Conservation (phyloP, 2,113 vertebrate species). For the Chlorocebus sabaeus region DNA sequence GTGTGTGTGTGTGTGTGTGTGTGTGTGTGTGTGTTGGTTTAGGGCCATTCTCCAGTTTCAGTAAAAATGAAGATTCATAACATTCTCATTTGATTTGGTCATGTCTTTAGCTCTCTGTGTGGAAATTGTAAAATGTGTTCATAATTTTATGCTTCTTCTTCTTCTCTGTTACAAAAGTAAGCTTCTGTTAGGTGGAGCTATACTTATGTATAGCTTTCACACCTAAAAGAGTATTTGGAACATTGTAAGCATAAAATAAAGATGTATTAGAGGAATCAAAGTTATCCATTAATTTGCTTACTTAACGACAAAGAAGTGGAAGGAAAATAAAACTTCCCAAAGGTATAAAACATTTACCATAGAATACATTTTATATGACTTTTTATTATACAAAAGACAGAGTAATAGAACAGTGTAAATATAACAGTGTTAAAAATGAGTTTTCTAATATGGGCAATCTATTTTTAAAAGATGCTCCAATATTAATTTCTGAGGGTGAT, state of each 20-base stretch:
- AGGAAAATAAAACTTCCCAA: neutral
- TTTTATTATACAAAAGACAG: neutral
- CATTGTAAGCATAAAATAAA: neutral
- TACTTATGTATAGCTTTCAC: neutral
- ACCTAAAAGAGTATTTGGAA: neutral
- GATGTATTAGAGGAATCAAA: neutral
- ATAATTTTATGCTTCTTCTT: neutral
- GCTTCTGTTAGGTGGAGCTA: neutral
- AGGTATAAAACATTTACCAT: neutral
- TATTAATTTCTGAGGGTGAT: neutral
- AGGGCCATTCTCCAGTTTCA: neutral
- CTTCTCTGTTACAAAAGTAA: neutral
- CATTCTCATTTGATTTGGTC: neutral
- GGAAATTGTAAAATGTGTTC: neutral
- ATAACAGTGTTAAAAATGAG: neutral
- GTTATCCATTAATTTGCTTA: neutral
- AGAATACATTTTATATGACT: neutral
- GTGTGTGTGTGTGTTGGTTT: neutral
- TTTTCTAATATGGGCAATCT: neutral
- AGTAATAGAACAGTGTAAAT: neutral
- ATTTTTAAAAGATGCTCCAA: neutral
- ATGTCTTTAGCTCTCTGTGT: neutral
- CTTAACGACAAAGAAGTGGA: neutral
- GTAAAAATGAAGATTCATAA: neutral
- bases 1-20: too few species aligned